phyloP scores from a whole-genome alignment of 2,113 vertebrate genomes.

The Riparia riparia region DNA sequence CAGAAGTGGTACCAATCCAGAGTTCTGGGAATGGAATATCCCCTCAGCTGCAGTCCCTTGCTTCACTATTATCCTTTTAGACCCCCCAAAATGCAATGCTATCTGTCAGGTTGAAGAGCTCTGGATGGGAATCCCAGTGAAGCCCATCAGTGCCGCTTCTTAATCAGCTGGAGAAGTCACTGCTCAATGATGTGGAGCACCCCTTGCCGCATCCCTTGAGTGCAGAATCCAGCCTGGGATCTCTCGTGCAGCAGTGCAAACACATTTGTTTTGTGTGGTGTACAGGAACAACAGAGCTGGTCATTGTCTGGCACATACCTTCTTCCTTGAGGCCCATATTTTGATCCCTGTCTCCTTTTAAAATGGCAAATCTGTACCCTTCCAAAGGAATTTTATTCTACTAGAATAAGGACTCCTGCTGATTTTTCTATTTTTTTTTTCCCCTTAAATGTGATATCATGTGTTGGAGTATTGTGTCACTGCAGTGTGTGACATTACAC shows the following conservation, averaged over 20 bases:
- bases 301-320: neutral
- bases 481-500: slow-evolving; percentile 73
- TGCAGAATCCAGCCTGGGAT: slow-evolving; percentile 16
- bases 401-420: neutral
- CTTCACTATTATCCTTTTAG: slow-evolving; percentile 37
- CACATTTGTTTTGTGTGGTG: neutral
- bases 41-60: neutral
- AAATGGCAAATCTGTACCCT: neutral
- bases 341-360: neutral
- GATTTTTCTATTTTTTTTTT: neutral
- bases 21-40: neutral
- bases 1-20: neutral
- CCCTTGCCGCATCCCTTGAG: slow-evolving; percentile 55
- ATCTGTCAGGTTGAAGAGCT: slow-evolving; percentile 32
- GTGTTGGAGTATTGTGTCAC: slow-evolving; percentile 74
- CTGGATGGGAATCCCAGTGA: slow-evolving; percentile 37
- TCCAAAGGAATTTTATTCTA: slow-evolving; percentile 48
- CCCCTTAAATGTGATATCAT: slow-evolving; percentile 58
- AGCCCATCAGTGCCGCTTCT: slow-evolving; percentile 53
- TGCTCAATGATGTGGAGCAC: slow-evolving; percentile 66
- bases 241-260: neutral
- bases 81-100: neutral
- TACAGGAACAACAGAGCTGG: neutral
- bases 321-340: neutral
- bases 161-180: slow-evolving; percentile 56